These are phyloP conservation scores for Gymnoscopelus braueri DNA, from an alignment of 2,797 vertebrate genomes.

Conservation along the genomic window DNA sequence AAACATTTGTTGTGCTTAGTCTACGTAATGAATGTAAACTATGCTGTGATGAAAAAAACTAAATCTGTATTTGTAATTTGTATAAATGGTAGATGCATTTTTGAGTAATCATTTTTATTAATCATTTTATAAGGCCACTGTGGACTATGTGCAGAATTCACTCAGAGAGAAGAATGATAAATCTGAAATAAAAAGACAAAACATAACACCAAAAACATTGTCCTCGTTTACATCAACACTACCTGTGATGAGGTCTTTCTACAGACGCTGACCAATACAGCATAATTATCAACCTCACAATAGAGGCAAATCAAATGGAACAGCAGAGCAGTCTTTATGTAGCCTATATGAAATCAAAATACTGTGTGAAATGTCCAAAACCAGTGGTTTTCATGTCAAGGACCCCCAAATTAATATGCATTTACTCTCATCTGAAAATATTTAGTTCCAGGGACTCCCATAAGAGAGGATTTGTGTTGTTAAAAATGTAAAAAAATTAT, in stretches of 20 bases:
- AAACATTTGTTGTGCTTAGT: no score
- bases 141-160: slow-evolving; percentile 74
- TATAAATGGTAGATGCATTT: neutral
- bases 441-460: no score
- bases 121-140: slow-evolving; percentile 82
- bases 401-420: no score
- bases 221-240: slow-evolving; percentile 39
- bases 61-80: neutral
- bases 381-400: no score
- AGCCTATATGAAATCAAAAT: neutral
- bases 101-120: slow-evolving; percentile 76
- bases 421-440: no score
- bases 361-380: no score
- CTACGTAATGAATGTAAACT: no score
- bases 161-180: slow-evolving; percentile 54
- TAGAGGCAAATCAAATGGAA: slow-evolving; percentile 30
- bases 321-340: slow-evolving; percentile 12
- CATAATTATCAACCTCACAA: slow-evolving; percentile 42
- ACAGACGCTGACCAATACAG: slow-evolving; percentile 18
- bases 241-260: slow-evolving; percentile 40
- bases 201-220: slow-evolving; percentile 25
- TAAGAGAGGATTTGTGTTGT: no score
- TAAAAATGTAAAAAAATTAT: neutral
- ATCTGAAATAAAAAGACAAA: slow-evolving; percentile 23
- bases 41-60: no score